Conservation (phyloP, 2,888 invertebrate species). For the Eueremaeus valkanovi region DNA sequence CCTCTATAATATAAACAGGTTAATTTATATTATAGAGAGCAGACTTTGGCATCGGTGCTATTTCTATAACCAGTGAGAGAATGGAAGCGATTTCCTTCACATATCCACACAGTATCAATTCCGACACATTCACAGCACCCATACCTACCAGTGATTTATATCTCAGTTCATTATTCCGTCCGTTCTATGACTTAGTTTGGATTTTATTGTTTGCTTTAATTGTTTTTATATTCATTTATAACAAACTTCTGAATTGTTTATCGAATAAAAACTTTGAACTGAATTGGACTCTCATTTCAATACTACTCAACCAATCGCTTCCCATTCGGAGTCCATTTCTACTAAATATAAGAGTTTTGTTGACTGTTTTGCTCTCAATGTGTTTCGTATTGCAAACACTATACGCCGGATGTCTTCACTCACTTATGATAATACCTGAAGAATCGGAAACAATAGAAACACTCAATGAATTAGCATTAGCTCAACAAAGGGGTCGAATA, state of each 20-base stretch:
- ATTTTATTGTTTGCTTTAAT: neutral
- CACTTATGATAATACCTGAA: neutral
- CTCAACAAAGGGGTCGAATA: neutral
- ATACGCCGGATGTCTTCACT: neutral
- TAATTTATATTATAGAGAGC: neutral
- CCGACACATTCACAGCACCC: slow-evolving; percentile 31
- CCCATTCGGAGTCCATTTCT: neutral
- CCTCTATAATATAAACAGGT: too few species aligned
- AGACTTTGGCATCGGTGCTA: slow-evolving; percentile 34
- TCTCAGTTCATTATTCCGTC: neutral
- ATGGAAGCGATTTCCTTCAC: neutral
- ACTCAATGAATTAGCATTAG: neutral
- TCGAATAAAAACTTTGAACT: neutral
- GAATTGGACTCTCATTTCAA: neutral
- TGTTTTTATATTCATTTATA: neutral
- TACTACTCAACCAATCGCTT: neutral
- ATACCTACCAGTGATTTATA: neutral
- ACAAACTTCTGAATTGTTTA: neutral
- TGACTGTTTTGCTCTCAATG: neutral
- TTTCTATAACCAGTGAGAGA: slow-evolving; percentile 24
- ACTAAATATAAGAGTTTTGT: neutral
- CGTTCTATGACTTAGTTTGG: slow-evolving; percentile 17
- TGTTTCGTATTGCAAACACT: neutral
- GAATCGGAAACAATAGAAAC: slow-evolving; percentile 20
- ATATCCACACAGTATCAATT: slow-evolving; percentile 17